A percentile compares a stretch with the other conserved stretches of the same genome.
These are phyloP conservation scores for Idris sp. DNA, from an alignment of 1,140 invertebrate genomes.

Conservation along the genomic window DNA sequence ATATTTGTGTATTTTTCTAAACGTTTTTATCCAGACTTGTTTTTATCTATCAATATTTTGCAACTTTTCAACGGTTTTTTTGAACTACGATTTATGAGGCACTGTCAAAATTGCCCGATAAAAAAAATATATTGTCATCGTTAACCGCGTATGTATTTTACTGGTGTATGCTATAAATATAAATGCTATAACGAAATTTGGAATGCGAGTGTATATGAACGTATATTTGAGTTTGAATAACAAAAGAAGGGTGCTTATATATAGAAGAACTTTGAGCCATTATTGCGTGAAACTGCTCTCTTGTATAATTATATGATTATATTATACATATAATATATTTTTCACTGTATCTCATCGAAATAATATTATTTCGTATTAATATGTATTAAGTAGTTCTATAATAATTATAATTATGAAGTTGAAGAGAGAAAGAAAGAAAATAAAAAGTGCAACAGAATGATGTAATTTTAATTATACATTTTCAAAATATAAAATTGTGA, in stretches of 20 bases:
- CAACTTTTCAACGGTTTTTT: too few relatives aligned
- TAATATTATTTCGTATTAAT: slow-evolving; percentile 19
- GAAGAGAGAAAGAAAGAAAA: too few relatives aligned
- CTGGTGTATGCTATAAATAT: slow-evolving; percentile 25
- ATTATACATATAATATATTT: slow-evolving; percentile 25
- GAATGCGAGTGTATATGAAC: slow-evolving; percentile 22
- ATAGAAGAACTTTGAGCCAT: slow-evolving; percentile 11
- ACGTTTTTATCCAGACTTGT: too few relatives aligned
- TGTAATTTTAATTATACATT: too few relatives aligned
- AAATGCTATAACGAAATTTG: slow-evolving; percentile 27
- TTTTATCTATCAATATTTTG: too few relatives aligned
- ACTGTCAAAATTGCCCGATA: slow-evolving; percentile 21
- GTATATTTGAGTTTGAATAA: slow-evolving; percentile 19
- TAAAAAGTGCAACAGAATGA: too few relatives aligned
- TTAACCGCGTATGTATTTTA: slow-evolving; percentile 21
- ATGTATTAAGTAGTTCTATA: slow-evolving; percentile 31
- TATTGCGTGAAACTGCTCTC: slow-evolving; percentile 33
- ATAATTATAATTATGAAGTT: too few relatives aligned
- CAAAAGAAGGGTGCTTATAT: slow-evolving; percentile 10
- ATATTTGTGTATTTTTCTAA: too few relatives aligned
- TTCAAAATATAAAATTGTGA: too few relatives aligned
- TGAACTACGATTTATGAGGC: not conserved
- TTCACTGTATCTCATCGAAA: slow-evolving; percentile 35
- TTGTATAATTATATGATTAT: slow-evolving; percentile 26
- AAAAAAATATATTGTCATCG: slow-evolving; percentile 17